These are phyloP conservation scores for Lepidurus couesii DNA, from an alignment of 1,140 invertebrate species.

Conservation along the genomic window DNA sequence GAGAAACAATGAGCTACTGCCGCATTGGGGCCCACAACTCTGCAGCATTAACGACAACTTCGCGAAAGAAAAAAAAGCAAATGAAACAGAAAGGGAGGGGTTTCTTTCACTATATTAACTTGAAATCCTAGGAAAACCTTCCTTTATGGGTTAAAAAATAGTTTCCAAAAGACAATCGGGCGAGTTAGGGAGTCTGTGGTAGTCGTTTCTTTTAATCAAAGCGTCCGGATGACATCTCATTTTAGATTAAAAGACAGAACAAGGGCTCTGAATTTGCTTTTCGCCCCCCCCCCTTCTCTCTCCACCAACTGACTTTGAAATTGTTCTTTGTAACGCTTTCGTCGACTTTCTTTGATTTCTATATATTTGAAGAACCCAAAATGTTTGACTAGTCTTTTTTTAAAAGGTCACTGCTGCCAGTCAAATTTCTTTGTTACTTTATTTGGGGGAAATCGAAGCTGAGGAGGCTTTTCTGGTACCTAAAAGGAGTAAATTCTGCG, in stretches of 20 bases:
- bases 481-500: too few relatives aligned
- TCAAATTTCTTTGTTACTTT: too few relatives aligned
- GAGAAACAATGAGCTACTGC: constrained; percentile 19
- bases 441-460: too few relatives aligned
- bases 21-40: constrained; percentile 16
- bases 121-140: background rate
- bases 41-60: background rate
- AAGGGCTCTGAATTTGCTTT: background rate
- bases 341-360: too few relatives aligned
- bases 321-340: too few relatives aligned
- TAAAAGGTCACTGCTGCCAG: too few relatives aligned
- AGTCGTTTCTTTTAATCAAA: background rate
- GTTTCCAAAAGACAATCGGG: background rate
- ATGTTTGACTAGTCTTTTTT: too few relatives aligned
- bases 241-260: constrained; percentile 10
- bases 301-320: too few relatives aligned
- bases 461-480: too few relatives aligned
- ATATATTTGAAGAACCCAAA: too few relatives aligned
- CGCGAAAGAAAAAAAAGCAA: background rate
- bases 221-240: constrained; percentile 6
- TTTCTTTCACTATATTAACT: background rate
- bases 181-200: background rate
- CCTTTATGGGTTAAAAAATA: background rate
- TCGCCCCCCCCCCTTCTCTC: background rate
- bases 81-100: background rate